Base-by-base conservation (phyloP, 2,797 vertebrate species). In the Malacoctenus gilli region DNA sequence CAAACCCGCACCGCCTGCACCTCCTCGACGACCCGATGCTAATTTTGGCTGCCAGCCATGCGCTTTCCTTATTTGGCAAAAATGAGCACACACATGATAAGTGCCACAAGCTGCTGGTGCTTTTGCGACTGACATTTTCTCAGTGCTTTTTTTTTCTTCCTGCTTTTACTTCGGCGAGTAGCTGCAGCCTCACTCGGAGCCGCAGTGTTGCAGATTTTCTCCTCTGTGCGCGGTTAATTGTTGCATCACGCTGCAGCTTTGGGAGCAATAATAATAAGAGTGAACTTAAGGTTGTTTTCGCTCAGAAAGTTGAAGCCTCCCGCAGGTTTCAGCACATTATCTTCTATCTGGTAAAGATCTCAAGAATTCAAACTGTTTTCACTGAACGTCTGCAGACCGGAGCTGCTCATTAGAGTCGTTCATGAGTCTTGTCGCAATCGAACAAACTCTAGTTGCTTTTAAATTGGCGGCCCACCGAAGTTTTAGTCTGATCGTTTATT, bases 41-140 rank as follows among this genome's bases (percentile, higher is more conserved):
- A 50, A 57, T 67, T 65, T 37, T 83, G 77, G 79, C 72, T 28
- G 32, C 8, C 1, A 4, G 50, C 65, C 63, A 68, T 35, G 5
- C 21, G 40, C 36, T 56, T 74, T 62, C 68, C 51, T 83, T 78
- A 62, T 78, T 72, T 61, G 75, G 69, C 53, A 67, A 56, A 71
- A 69, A 68, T 8, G 21, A 67, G 56, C 36, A 22, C 51, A 79
- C 67, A 72, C 15, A 56, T 49, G 55, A 15, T 44, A 61, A 75
- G 46, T 54, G 41, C 20, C 71, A 19, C 58, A 62, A 59, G 60
- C 66, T 60, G 63, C 52, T 28, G 23, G 4, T 23, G 12, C 25
- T 54, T 43, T 51, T 28, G n/a, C 34, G 49, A 51, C 39, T 42
- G 23, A 31, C 22, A 25, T 51, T 58, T 41, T 53, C n/a, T n/a